Evolutionary conservation across 1,140 invertebrate genomes (phyloP).

Genomic region (Xylocopa sonorina): DNA sequence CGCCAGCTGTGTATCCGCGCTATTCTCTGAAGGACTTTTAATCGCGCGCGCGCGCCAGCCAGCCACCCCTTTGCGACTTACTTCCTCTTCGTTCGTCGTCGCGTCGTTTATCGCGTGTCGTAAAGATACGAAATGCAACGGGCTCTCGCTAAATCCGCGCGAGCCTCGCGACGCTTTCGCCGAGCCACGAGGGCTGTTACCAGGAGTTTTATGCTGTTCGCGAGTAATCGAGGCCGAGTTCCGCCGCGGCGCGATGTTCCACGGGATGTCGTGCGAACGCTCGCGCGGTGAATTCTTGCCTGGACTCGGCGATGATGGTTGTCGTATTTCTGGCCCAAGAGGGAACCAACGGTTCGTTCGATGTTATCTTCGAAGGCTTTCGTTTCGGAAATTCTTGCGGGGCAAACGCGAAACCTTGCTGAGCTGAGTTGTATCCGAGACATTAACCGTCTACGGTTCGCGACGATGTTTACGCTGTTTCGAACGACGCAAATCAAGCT

Average conservation of each 20-base stretch:
- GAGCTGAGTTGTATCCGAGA: too few species aligned
- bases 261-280: constrained; percentile 3
- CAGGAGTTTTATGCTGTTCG: constrained; percentile 38
- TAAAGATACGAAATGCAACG: constrained; percentile 55
- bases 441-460: too few species aligned
- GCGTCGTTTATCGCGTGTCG: constrained; percentile 70
- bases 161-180: background rate
- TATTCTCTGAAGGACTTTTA: constrained; percentile 75
- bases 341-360: background rate
- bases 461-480: too few species aligned
- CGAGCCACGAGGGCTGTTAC: background rate
- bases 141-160: constrained; percentile 23
- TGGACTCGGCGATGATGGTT: background rate
- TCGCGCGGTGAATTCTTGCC: constrained; percentile 36
- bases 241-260: background rate
- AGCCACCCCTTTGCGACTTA: constrained; percentile 44
- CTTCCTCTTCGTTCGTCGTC: constrained; percentile 39
- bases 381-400: background rate
- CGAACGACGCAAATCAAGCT: too few species aligned
- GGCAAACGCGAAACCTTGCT: background rate
- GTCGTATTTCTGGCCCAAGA: constrained; percentile 26
- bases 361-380: background rate
- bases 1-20: constrained; percentile 71
- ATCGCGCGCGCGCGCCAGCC: too few species aligned
- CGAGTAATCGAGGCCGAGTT: constrained; percentile 10